These are phyloP conservation scores for Cyprinella venusta DNA, from an alignment of 2,797 vertebrate species.

Conservation along the genomic window DNA sequence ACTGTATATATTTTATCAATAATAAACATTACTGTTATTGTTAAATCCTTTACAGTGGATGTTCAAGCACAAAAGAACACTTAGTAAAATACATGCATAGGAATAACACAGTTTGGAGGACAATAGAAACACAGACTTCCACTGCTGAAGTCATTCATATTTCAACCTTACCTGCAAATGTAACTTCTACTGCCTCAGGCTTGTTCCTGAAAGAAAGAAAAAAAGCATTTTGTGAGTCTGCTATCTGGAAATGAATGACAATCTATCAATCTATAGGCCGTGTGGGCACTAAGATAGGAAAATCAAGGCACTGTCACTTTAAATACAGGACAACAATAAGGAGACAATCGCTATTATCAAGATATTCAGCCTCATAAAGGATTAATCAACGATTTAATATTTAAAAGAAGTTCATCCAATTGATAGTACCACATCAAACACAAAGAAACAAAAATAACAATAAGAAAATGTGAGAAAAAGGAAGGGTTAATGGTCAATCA, in stretches of 20 bases:
- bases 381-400: not conserved
- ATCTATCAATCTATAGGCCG: not conserved
- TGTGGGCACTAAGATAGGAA: not conserved
- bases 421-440: not conserved
- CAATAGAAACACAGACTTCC: not conserved
- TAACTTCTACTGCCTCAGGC: slow-evolving; percentile 97
- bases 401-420: not conserved
- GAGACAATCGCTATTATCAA: not conserved
- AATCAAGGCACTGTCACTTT: not conserved
- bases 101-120: not conserved
- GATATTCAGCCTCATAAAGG: not conserved
- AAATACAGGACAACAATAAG: not conserved
- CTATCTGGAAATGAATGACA: not conserved
- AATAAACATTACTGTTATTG: not conserved
- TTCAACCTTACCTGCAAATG: slow-evolving; percentile 90
- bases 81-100: not conserved
- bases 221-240: not conserved
- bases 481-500: not conserved
- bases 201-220: slow-evolving; percentile 84
- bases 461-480: not conserved
- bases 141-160: slow-evolving; percentile 10
- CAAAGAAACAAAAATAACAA: not conserved
- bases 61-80: not conserved
- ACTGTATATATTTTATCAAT: too few species aligned
- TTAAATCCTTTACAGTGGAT: too few species aligned